Conservation (phyloP, 2,113 vertebrate genomes). For the Carassius auratus region DNA sequence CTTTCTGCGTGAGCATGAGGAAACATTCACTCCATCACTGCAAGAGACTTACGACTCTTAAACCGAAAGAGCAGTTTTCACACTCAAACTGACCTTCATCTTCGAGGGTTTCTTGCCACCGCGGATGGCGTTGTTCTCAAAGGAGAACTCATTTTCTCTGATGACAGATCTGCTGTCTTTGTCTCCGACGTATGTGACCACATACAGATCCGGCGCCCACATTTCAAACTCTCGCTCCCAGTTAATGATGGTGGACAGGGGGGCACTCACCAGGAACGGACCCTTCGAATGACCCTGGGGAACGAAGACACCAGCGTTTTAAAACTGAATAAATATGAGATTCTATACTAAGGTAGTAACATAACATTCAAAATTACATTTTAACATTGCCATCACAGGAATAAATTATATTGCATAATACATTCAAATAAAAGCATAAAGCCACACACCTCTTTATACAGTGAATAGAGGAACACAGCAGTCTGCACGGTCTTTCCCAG, state of each 20-base stretch:
- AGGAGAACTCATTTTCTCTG: slow-evolving; percentile 96
- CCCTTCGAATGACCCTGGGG: slow-evolving; percentile 95
- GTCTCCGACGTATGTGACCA: slow-evolving; percentile 94
- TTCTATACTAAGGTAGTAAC: not conserved
- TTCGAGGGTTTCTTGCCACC: slow-evolving; percentile 95
- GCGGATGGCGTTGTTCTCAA: slow-evolving; percentile 96
- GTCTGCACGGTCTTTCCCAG: slow-evolving; percentile 97
- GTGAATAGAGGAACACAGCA: slow-evolving; percentile 94
- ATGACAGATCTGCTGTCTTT: slow-evolving; percentile 97
- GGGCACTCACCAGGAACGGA: slow-evolving; percentile 95
- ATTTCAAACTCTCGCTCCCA: slow-evolving; percentile 99
- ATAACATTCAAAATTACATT: too few species aligned
- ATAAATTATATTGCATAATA: too few species aligned
- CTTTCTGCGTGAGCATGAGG: slow-evolving; percentile 81
- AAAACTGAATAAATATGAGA: not conserved
- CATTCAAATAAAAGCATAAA: not conserved
- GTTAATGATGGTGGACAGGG: slow-evolving; percentile 98
- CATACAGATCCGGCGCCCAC: slow-evolving; percentile 99
- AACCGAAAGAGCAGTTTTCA: not conserved
- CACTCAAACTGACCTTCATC: slow-evolving; percentile 85
- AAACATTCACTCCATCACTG: not conserved
- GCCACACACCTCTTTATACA: slow-evolving; percentile 90
- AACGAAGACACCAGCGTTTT: not conserved
- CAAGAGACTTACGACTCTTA: not conserved
- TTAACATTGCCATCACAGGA: too few species aligned